phyloP scores from a whole-genome alignment of 2,888 invertebrate genomes.

The Stegophylla sp. region DNA sequence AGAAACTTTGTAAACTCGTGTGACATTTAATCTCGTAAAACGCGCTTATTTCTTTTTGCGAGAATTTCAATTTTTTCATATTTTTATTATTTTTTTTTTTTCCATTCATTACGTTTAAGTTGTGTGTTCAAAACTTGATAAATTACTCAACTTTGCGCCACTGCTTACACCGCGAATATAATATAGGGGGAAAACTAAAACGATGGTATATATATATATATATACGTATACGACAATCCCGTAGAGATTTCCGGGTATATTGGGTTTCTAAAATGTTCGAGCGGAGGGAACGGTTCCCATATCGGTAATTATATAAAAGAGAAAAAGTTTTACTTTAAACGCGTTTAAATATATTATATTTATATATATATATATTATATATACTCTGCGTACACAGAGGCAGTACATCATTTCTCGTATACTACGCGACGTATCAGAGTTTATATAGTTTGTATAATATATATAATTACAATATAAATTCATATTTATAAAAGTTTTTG shows the following conservation, averaged over 20 bases:
- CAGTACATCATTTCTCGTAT: too few relatives aligned
- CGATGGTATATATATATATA: too few relatives aligned
- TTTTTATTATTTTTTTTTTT: too few relatives aligned
- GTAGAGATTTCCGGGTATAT: constrained; percentile 46
- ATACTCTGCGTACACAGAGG: too few relatives aligned
- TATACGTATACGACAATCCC: too few relatives aligned
- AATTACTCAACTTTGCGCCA: constrained; percentile 45
- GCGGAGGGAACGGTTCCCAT: background rate
- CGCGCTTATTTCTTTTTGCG: constrained; percentile 37
- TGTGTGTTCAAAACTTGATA: constrained; percentile 53
- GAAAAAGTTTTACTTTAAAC: constrained; percentile 14
- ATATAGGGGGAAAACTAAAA: constrained; percentile 38
- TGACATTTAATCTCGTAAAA: constrained; percentile 59
- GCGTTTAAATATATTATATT: too few relatives aligned
- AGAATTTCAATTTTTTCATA: constrained; percentile 35
- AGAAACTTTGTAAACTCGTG: constrained; percentile 48
- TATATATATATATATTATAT: background rate
- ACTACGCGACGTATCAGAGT: too few relatives aligned
- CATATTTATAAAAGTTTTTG: too few relatives aligned
- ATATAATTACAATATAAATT: too few relatives aligned
- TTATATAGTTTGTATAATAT: too few relatives aligned
- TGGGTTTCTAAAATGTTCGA: constrained; percentile 32
- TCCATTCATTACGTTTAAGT: constrained; percentile 53
- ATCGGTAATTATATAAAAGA: constrained; percentile 19
- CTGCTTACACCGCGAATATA: constrained; percentile 8